These are phyloP conservation scores for Oreochromis spilurus DNA, from an alignment of 2,113 vertebrate genomes.

Conservation along the genomic window DNA sequence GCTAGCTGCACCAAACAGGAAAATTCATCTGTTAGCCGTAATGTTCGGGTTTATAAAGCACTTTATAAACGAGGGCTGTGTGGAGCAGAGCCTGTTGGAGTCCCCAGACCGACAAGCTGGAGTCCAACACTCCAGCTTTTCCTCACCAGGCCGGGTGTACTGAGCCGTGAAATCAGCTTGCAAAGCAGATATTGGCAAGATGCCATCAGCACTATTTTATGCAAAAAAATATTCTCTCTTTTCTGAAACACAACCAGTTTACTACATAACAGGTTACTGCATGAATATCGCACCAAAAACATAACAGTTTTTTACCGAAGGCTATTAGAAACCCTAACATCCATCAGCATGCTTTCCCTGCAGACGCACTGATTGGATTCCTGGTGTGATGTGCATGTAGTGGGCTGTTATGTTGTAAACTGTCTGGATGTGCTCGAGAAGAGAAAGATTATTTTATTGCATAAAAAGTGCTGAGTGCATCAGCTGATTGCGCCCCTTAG, in stretches of 20 bases:
- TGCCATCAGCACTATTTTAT: neutral
- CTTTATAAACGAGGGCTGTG: fast-evolving
- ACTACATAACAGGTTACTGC: fast-evolving
- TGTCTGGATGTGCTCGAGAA: fast-evolving
- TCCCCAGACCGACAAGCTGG: neutral
- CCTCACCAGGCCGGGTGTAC: fast-evolving
- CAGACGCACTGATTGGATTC: too few species aligned
- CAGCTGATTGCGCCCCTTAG: fast-evolving
- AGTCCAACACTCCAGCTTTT: neutral
- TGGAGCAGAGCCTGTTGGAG: neutral
- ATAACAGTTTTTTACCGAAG: neutral
- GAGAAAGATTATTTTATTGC: fast-evolving
- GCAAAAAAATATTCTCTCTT: fast-evolving
- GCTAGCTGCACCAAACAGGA: neutral
- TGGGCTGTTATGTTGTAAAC: neutral
- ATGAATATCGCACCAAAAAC: fast-evolving
- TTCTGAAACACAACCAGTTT: fast-evolving
- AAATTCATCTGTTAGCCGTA: fast-evolving
- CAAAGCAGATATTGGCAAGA: neutral
- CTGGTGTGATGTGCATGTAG: too few species aligned
- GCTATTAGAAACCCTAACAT: neutral
- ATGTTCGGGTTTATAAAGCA: fast-evolving
- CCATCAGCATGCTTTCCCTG: neutral
- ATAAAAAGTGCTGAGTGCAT: neutral
- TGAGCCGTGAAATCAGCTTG: neutral